phyloP scores from a whole-genome alignment of 1,140 invertebrate genomes.

The Neomicropteryx cornuta region DNA sequence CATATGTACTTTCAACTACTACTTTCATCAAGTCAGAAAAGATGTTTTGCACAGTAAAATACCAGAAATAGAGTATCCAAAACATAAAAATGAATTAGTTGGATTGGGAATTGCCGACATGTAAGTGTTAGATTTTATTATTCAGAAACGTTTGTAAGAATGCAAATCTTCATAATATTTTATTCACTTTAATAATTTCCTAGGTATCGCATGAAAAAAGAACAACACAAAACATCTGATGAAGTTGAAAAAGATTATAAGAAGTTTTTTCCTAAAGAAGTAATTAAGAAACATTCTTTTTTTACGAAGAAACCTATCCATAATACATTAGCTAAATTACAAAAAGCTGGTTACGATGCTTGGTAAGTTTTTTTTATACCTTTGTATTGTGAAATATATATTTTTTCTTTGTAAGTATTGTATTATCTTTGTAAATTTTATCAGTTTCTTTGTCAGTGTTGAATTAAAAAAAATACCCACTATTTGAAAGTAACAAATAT shows the following conservation, averaged over 20 bases:
- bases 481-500: too few relatives aligned
- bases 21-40: slow-evolving; percentile 70
- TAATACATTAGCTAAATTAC: slow-evolving; percentile 50
- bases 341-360: slow-evolving; percentile 44
- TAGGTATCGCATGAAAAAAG: slow-evolving; percentile 54
- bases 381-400: neutral
- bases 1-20: slow-evolving; percentile 66
- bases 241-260: slow-evolving; percentile 65
- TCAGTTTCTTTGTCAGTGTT: too few relatives aligned
- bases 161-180: neutral
- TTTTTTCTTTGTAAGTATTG: too few relatives aligned
- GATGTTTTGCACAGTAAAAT: slow-evolving; percentile 73
- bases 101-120: slow-evolving; percentile 79
- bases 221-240: slow-evolving; percentile 51
- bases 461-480: too few relatives aligned
- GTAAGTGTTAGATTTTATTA: slow-evolving; percentile 41
- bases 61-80: slow-evolving; percentile 62
- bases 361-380: slow-evolving; percentile 28
- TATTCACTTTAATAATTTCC: neutral
- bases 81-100: slow-evolving; percentile 60
- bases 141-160: slow-evolving; percentile 7
- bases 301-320: slow-evolving; percentile 66
- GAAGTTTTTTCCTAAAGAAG: slow-evolving; percentile 68
- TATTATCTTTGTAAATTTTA: too few relatives aligned
- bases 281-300: slow-evolving; percentile 58